A percentile compares a stretch with the other conserved stretches of the same genome.
phyloP scores from a whole-genome alignment of 2,888 invertebrate species.

The Gerris lacustris region DNA sequence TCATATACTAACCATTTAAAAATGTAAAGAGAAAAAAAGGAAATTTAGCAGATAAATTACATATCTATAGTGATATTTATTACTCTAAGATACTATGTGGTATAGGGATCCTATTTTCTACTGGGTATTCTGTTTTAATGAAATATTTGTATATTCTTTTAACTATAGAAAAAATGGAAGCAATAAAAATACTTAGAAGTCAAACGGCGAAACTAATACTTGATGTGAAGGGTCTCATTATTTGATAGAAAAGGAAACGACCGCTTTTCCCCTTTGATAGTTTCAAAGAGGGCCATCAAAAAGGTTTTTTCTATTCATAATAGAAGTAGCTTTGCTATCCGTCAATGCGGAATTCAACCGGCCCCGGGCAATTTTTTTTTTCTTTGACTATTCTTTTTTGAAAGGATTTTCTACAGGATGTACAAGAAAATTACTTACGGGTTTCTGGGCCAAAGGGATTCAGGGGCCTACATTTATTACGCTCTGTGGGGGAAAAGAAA shows the following conservation, averaged over 20 bases:
- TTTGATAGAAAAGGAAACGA: not conserved
- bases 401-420: not conserved
- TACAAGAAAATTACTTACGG: not conserved
- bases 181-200: conserved; percentile 3
- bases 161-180: not conserved
- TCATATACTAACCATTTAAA: too few relatives aligned
- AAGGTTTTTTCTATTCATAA: not conserved
- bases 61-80: too few relatives aligned
- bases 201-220: not conserved
- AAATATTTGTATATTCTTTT: too few relatives aligned
- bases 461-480: not conserved
- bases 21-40: too few relatives aligned
- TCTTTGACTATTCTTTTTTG: not conserved
- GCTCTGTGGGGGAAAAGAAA: not conserved
- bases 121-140: too few relatives aligned
- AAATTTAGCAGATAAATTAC: too few relatives aligned
- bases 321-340: conserved; percentile 3
- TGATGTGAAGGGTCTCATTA: not conserved
- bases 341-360: not conserved
- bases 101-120: too few relatives aligned
- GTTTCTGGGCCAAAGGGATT: not conserved
- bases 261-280: not conserved
- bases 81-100: too few relatives aligned
- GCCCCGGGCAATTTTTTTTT: not conserved
- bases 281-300: not conserved